Conservation (phyloP, 2,113 vertebrate species). For the Alectura lathami region DNA sequence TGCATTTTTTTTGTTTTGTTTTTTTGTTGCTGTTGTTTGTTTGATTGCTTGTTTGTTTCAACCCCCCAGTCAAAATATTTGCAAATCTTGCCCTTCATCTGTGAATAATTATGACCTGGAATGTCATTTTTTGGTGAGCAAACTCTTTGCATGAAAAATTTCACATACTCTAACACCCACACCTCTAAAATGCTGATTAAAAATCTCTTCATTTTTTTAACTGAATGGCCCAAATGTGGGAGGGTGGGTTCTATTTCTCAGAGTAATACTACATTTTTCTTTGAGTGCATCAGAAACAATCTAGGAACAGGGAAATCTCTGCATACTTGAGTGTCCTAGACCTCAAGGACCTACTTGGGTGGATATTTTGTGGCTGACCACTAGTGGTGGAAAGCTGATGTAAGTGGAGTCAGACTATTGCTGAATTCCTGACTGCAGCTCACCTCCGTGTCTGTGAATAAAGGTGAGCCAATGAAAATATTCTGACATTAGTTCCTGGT, state of each 20-base stretch:
- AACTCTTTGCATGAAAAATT: neutral
- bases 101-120: neutral
- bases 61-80: neutral
- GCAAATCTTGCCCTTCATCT: neutral
- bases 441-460: neutral
- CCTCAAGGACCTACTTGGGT: neutral
- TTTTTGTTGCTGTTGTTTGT: neutral
- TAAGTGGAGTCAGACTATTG: neutral
- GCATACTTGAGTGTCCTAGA: neutral
- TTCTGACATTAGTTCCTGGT: conserved; percentile 41
- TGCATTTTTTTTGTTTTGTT: neutral
- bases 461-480: conserved; percentile 60
- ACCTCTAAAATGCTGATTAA: neutral
- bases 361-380: neutral
- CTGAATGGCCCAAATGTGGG: fast-evolving
- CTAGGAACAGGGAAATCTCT: neutral
- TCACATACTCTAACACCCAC: neutral
- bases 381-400: neutral
- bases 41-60: neutral
- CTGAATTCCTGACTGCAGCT: neutral
- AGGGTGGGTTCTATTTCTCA: neutral
- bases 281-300: neutral
- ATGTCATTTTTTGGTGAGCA: neutral
- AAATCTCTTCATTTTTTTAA: neutral
- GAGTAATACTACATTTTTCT: neutral